Evolutionary conservation across 1,140 invertebrate species (phyloP), one percentile per base, ranked within the genome.

Genomic region (Bombus haemorrhoidalis): DNA sequence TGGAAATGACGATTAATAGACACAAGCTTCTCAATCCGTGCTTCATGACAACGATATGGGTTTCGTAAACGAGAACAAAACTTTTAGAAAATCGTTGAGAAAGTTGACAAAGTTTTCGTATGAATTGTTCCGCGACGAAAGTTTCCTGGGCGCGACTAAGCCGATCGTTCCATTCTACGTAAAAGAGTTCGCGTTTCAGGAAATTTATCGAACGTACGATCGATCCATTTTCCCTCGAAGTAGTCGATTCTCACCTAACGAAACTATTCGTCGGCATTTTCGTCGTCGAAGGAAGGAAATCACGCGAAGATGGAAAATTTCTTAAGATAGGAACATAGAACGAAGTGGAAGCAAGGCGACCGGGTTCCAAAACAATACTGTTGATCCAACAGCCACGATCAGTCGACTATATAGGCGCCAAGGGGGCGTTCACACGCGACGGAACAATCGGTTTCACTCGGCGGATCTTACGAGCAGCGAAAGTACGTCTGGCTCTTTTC

Each of bases 381-480:
- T 75, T 89, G 66, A 92, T 89, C 86, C 77, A 91, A 81, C 71
- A 78, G 39, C 85, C 43, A 18, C 15, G 82, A 79, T 81, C 86
- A 89, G 83, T 85, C 77, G 83, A 47, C 92, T 95, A 93, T 95
- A 95, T 95, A 95, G 91, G 89, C 91, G 91, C 84, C 87, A 82
- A 86, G 89, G 82, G 88, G 86, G 78, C 77, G 76, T 94, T 95
- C 92, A 91, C 93, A 93, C 92, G 89, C 89, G 89, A 92, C 80
- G 88, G 92, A 94, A 94, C 92, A 95, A 95, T 95, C 88, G 91
- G 93, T 95, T 94, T 95, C 94, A 94, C 94, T 95, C 81, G 79
- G 87, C 41, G 85, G 85, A 92, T 94, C 90, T 90, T 87, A 83
- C 74, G 83, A 91, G 83, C 83, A 94, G 94, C 92, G 95, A 95